phyloP scores from a whole-genome alignment of 1,140 invertebrate genomes.

The Drosophila navojoa region DNA sequence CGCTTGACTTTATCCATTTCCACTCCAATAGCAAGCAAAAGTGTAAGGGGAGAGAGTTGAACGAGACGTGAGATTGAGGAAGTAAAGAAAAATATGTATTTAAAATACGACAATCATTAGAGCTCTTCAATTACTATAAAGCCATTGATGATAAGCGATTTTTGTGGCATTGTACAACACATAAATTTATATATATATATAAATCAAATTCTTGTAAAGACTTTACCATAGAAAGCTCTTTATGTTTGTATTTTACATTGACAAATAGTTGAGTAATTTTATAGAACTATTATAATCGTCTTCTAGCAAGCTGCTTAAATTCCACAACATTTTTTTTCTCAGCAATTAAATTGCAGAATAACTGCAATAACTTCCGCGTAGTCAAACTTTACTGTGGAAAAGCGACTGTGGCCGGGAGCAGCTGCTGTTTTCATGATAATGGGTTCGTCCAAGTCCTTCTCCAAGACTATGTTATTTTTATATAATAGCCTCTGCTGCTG shows the following conservation, averaged over 20 bases:
- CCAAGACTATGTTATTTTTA: slow-evolving; percentile 56
- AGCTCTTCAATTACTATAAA: too few species aligned
- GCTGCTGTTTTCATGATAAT: slow-evolving; percentile 47
- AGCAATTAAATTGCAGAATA: slow-evolving; percentile 31
- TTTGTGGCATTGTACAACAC: too few species aligned
- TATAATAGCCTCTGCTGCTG: slow-evolving; percentile 58
- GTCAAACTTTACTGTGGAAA: slow-evolving; percentile 48
- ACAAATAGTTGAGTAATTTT: too few species aligned
- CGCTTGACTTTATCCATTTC: neutral
- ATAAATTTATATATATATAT: too few species aligned
- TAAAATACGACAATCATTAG: too few species aligned
- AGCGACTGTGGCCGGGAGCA: slow-evolving; percentile 10
- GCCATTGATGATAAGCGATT: too few species aligned
- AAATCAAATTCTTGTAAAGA: too few species aligned
- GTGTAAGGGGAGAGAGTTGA: neutral
- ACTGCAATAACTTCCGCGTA: slow-evolving; percentile 48
- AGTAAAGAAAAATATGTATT: too few species aligned
- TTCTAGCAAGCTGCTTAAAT: slow-evolving; percentile 8
- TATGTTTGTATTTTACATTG: too few species aligned
- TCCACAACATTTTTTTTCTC: slow-evolving; percentile 12
- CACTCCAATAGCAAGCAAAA: neutral
- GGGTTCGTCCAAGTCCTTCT: slow-evolving; percentile 5
- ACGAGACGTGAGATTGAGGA: too few species aligned
- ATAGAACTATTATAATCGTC: too few species aligned
- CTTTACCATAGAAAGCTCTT: too few species aligned